Evolutionary conservation across 2,113 vertebrate species (phyloP).

Genomic region (Urocynchramus pylzowi): DNA sequence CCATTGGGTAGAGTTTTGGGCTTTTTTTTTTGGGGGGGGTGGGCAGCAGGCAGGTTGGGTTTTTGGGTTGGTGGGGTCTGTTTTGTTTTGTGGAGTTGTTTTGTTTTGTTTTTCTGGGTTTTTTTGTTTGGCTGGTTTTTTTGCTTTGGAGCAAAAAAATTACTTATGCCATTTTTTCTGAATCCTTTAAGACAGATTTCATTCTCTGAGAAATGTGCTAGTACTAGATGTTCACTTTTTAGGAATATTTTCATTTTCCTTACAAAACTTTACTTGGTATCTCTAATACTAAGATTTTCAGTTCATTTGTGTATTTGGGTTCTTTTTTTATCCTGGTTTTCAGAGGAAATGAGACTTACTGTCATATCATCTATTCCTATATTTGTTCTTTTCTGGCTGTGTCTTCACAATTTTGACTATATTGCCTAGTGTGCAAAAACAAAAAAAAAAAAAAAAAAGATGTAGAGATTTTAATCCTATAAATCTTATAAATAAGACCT

Average conservation of each 20-base stretch:
- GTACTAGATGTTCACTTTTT: not conserved
- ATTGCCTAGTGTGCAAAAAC: not conserved
- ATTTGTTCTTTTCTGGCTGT: not conserved
- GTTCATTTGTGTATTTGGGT: not conserved
- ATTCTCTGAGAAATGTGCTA: not conserved
- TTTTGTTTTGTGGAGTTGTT: not conserved
- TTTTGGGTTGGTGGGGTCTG: not conserved
- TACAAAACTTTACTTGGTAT: not conserved
- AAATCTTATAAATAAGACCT: not conserved
- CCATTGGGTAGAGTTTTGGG: accelerated
- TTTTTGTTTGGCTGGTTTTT: not conserved
- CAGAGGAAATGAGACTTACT: not conserved
- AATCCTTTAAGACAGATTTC: not conserved
- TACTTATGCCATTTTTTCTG: not conserved
- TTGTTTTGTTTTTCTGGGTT: not conserved
- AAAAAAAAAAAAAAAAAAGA: not conserved
- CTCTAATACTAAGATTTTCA: not conserved
- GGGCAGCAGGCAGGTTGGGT: too few relatives aligned
- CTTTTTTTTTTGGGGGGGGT: not conserved
- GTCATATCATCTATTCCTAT: not conserved
- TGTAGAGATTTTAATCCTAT: not conserved
- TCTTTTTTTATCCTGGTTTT: not conserved
- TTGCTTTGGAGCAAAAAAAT: not conserved
- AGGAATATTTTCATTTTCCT: not conserved
- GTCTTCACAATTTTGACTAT: not conserved